Evolutionary conservation across 1,140 invertebrate genomes (phyloP), one percentile per base, ranked within the genome.

Genomic region (Apis cerana): DNA sequence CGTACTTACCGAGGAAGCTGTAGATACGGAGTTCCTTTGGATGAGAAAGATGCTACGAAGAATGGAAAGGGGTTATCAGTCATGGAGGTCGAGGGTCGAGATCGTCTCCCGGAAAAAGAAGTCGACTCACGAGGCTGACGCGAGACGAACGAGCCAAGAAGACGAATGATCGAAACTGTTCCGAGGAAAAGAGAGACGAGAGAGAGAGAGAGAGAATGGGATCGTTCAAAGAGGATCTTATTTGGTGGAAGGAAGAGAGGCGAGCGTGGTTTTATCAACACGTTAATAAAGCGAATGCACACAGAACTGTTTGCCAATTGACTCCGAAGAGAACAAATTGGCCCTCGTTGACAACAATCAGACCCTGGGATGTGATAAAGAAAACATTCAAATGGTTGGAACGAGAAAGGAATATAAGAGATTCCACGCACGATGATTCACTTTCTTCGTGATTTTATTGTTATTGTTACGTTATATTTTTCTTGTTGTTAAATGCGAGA

Each of bases 251-350:
- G 52, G 15, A 54, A 71, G 48, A 54, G 12, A 10, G 15, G 23
- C 21, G 8, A 52, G 15, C 19, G 8, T 23, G 64, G n/a, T 43
- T 59, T 33, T 82, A 65, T 75, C 79, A 64, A 69, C 67, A 54
- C 50, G 43, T 59, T 27, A 82, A 85, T 82, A 72, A 23, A 87
- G 59, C 71, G 27, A 76, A 13, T 85, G 61, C 76, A 88, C 87
- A 88, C 80, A 82, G 62, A 88, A 82, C 68, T 88, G 81, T 88
- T 88, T 88, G 86, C 80, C 83, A 85, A 88, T 88, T 88, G 76
- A 88, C 79, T 84, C 13, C 61, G 33, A 19, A 17, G 64, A 52
- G 83, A 82, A 72, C 65, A 85, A 88, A 88, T 83, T 80, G 74
- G 17, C 76, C 62, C 59, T 85, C n/a, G 79, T 88, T 85, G 75